Evolutionary conservation across 2,888 invertebrate genomes (phyloP).

Genomic region (Dryomyza anilis): DNA sequence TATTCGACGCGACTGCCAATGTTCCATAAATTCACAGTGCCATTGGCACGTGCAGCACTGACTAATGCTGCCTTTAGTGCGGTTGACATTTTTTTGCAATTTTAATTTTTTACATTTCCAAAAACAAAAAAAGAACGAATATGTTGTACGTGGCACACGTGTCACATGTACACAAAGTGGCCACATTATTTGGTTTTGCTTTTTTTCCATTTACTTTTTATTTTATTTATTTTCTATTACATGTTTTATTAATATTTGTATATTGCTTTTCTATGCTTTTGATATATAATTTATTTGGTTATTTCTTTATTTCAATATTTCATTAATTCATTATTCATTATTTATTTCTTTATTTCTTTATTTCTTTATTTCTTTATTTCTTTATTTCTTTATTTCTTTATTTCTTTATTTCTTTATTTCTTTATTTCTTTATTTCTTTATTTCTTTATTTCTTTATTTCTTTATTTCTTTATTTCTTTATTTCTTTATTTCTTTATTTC

Average conservation of each 20-base stretch:
- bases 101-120: neutral
- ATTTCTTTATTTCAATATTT: slow-evolving; percentile 1
- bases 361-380: slow-evolving; percentile 1
- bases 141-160: neutral
- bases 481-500: neutral
- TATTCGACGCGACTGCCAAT: no score
- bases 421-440: neutral
- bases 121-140: neutral
- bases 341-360: neutral
- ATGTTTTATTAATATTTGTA: neutral
- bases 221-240: neutral
- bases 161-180: neutral
- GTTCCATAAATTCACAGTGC: no score
- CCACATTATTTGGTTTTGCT: neutral
- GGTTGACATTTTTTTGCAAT: neutral
- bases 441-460: neutral
- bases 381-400: slow-evolving; percentile 6
- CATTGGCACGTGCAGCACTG: no score
- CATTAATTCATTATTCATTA: neutral
- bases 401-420: neutral
- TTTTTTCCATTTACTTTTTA: neutral
- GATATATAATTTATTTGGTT: neutral
- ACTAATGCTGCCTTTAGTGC: no score
- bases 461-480: neutral
- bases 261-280: slow-evolving; percentile 4